phyloP scores from a whole-genome alignment of 2,888 invertebrate species.

The Sturmia bella region DNA sequence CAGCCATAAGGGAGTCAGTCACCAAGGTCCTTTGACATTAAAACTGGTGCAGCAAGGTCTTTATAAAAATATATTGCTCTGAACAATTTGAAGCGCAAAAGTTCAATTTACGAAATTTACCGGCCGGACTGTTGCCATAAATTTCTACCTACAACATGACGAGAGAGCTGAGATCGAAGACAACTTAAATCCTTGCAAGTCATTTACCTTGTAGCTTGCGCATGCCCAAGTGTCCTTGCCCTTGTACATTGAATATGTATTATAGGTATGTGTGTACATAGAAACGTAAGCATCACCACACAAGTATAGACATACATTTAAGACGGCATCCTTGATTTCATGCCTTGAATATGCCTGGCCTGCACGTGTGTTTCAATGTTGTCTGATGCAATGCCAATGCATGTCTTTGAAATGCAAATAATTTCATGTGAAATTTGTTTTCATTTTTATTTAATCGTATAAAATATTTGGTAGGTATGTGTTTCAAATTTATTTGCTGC shows the following conservation, averaged over 20 bases:
- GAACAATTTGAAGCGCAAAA: not conserved
- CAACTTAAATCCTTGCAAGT: conserved; percentile 22
- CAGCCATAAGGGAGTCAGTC: conserved; percentile 19
- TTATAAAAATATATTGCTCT: not conserved
- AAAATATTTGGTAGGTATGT: not conserved
- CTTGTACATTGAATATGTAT: conserved; percentile 74
- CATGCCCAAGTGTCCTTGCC: conserved; percentile 81
- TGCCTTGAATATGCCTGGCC: conserved; percentile 2
- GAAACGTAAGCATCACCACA: not conserved
- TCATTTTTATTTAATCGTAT: no score
- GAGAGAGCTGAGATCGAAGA: conserved; percentile 13
- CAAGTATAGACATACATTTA: not conserved
- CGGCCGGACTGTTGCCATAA: conserved; percentile 27
- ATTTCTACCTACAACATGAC: conserved; percentile 25
- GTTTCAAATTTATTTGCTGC: not conserved
- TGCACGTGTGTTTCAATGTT: conserved; percentile 46
- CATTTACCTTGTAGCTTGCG: conserved; percentile 72
- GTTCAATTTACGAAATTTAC: conserved; percentile 19
- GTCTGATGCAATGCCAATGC: conserved; percentile 52
- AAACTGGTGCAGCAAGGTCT: conserved; percentile 41
- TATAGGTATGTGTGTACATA: not conserved
- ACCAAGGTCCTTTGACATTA: conserved; percentile 47
- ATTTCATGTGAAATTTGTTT: not conserved
- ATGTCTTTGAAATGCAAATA: conserved; percentile 26
- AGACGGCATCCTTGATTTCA: conserved; percentile 65